phyloP scores from a whole-genome alignment of 2,888 invertebrate genomes.

The Lobophora halterata region DNA sequence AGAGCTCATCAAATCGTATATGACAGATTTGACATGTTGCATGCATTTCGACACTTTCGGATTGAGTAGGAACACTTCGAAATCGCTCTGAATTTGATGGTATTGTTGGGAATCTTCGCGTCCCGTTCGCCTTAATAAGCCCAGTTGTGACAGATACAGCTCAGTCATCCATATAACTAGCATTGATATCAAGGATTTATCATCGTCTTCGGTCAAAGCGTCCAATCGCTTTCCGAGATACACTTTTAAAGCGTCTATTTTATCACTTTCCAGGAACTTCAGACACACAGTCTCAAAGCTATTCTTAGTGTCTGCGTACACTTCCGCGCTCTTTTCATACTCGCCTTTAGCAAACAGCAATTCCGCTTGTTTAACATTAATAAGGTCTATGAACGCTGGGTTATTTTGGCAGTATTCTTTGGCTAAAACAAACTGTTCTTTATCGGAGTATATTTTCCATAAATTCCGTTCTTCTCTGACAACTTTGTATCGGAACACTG shows the following conservation, averaged over 20 bases:
- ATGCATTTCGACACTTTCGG: slow-evolving; percentile 89
- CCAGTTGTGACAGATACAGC: slow-evolving; percentile 93
- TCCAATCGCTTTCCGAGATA: slow-evolving; percentile 93
- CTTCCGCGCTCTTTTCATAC: slow-evolving; percentile 91
- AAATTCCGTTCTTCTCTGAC: slow-evolving; percentile 91
- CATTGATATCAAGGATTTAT: slow-evolving; percentile 94
- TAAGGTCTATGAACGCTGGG: slow-evolving; percentile 89
- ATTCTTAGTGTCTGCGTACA: slow-evolving; percentile 93
- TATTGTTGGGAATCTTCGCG: slow-evolving; percentile 73
- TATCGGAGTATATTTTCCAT: slow-evolving; percentile 93
- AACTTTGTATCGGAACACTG: slow-evolving; percentile 92
- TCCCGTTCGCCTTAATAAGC: slow-evolving; percentile 82
- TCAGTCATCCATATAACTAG: slow-evolving; percentile 97
- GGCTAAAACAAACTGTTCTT: slow-evolving; percentile 92
- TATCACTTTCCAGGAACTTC: slow-evolving; percentile 90
- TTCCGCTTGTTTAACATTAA: slow-evolving; percentile 94
- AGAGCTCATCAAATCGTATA: slow-evolving; percentile 95
- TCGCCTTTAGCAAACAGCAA: slow-evolving; percentile 88
- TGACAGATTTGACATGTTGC: slow-evolving; percentile 88
- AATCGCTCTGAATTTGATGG: slow-evolving; percentile 85
- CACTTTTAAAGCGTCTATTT: slow-evolving; percentile 92
- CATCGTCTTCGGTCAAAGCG: slow-evolving; percentile 86
- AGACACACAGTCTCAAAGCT: slow-evolving; percentile 97
- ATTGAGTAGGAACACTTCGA: slow-evolving; percentile 87
- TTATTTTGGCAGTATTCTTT: slow-evolving; percentile 91